Evolutionary conservation across 2,888 invertebrate genomes (phyloP), one percentile per base, ranked within the genome.

Genomic region (Nipponacmea schrenckii): DNA sequence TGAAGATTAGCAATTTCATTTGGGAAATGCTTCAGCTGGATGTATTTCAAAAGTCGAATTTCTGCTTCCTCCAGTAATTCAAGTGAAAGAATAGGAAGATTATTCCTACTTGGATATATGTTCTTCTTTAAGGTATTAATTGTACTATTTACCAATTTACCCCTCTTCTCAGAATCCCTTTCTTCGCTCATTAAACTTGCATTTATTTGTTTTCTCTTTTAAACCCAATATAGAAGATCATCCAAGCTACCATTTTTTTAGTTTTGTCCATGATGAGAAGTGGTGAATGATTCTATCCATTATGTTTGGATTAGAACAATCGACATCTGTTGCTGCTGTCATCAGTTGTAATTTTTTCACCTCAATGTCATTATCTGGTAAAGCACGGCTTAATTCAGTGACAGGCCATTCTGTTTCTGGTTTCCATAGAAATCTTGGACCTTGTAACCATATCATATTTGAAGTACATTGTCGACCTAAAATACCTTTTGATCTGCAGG

Each of bases 401-500:
- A 31, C 17, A 4, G 65, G 65, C 65, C 44, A 65, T 20, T 65
- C 15, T 45, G 44, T 65, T 4, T 24, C 45, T 65, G 65, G 17
- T 20, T 17, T 27, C 65, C 65, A 65, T 20, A 65, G 39, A 17
- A 65, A 65, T 39, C 3, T 10, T 39, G 65, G 65, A 44, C 65
- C 65, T 20, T 27, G 12, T 31, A 65, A 39, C 65, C 65, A 65
- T 24, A 17, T n/a, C 44, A n/a, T 39, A 39, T 44, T 65, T 45
- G 39, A 45, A 17, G 44, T 45, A 39, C 39, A 65, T 27, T 26
- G 20, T 15, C 31, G 20, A 65, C 45, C n/a, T n/a, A 45, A 17
- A 14, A 69, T 20, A 7, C 76, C 77, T 7, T 56, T 46, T 20
- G 46, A 44, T 50, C 64, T 24, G 70, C 50, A 2, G 50, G 70